Evolutionary conservation across 1,140 invertebrate genomes (phyloP).

Genomic region (Leptinotarsa lineolata): DNA sequence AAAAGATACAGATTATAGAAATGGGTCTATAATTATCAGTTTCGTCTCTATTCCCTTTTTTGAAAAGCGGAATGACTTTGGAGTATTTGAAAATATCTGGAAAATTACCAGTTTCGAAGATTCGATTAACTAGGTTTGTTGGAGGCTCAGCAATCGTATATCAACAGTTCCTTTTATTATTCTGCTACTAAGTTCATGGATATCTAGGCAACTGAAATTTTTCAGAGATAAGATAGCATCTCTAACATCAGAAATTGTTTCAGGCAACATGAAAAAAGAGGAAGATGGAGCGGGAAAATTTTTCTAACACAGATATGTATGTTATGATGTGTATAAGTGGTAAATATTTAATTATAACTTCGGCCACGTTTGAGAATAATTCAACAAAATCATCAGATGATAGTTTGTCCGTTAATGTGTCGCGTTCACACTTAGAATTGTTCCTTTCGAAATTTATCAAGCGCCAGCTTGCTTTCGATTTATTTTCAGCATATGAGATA

Average conservation of each 20-base stretch:
- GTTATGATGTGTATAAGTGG: neutral
- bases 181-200: neutral
- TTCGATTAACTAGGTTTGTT: neutral
- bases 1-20: too few relatives aligned
- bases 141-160: constrained; percentile 1
- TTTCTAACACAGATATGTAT: neutral
- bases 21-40: too few relatives aligned
- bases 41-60: too few relatives aligned
- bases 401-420: neutral
- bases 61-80: too few relatives aligned
- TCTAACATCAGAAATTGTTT: neutral
- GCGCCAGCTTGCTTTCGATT: constrained; percentile 5
- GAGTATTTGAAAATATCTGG: neutral
- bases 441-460: constrained; percentile 13
- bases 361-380: neutral
- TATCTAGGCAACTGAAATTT: constrained; percentile 2
- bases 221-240: constrained; percentile 11
- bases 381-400: neutral
- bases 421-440: neutral
- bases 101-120: neutral
- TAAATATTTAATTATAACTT: neutral
- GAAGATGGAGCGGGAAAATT: constrained; percentile 6
- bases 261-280: constrained; percentile 5
- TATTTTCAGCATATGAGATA: neutral
- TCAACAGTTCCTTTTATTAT: neutral